Evolutionary conservation across 2,797 vertebrate species (phyloP).

Genomic region (Pogoniulus pusillus): DNA sequence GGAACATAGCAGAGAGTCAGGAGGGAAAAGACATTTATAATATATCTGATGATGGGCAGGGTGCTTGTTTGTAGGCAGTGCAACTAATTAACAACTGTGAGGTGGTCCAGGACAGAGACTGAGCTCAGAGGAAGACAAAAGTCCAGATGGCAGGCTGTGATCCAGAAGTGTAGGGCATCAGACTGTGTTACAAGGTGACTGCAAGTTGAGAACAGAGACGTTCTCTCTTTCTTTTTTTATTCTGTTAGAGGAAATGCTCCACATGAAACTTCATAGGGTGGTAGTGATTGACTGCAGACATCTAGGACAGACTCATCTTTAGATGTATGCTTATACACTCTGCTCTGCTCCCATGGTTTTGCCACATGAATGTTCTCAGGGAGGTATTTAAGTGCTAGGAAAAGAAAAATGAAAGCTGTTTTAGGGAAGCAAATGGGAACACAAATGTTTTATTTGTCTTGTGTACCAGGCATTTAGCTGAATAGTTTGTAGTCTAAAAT

Average conservation of each 20-base stretch:
- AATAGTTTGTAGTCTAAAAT: not conserved
- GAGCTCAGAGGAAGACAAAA: conserved; percentile 24
- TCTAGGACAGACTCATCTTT: not conserved
- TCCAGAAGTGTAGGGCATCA: conserved; percentile 25
- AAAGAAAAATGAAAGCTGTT: not conserved
- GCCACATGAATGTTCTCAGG: fast-evolving
- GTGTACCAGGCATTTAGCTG: not conserved
- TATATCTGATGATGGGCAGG: conserved; percentile 24
- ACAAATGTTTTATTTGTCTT: not conserved
- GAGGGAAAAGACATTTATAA: not conserved
- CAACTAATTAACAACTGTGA: conserved; percentile 64
- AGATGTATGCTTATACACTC: not conserved
- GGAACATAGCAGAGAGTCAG: not conserved
- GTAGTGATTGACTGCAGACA: not conserved
- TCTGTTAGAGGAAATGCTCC: not conserved
- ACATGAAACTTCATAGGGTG: not conserved
- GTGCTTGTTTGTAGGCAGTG: conserved; percentile 15
- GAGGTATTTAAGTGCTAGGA: not conserved
- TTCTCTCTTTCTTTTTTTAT: not conserved
- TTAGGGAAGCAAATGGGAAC: not conserved
- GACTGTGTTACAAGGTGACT: conserved; percentile 45
- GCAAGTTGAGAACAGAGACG: conserved; percentile 25
- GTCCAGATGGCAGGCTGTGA: conserved; percentile 69
- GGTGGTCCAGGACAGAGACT: not conserved
- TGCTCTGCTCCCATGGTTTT: not conserved